phyloP scores from a whole-genome alignment of 2,797 vertebrate species.

The Phyllotis vaccarum region DNA sequence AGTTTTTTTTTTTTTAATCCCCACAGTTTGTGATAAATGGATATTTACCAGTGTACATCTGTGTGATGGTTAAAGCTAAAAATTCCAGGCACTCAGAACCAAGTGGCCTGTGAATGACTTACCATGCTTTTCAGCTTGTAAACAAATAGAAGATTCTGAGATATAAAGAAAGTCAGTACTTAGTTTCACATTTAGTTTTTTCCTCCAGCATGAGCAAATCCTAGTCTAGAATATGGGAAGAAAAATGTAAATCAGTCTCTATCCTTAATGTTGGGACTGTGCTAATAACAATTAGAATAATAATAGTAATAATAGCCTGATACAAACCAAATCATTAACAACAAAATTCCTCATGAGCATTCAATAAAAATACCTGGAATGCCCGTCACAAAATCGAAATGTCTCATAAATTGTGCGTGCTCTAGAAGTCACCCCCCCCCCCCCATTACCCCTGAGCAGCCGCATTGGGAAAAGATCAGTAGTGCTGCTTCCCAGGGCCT shows the following conservation, averaged over 20 bases:
- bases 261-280: neutral
- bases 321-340: neutral
- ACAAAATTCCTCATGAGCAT: neutral
- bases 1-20: neutral
- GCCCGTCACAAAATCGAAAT: neutral
- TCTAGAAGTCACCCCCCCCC: neutral
- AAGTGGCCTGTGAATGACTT: neutral
- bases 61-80: neutral
- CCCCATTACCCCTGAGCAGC: neutral
- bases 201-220: neutral
- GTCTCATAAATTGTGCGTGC: neutral
- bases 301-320: neutral
- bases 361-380: neutral
- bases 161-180: neutral
- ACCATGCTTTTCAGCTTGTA: constrained; percentile 1
- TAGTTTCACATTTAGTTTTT: neutral
- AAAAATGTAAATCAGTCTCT: neutral
- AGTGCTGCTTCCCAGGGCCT: neutral
- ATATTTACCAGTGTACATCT: neutral
- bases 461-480: neutral
- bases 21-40: neutral
- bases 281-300: too few species aligned
- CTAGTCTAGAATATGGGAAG: neutral
- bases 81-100: neutral
- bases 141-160: neutral